phyloP scores from a whole-genome alignment of 2,888 invertebrate genomes.

The Gonocerus acuteangulatus region DNA sequence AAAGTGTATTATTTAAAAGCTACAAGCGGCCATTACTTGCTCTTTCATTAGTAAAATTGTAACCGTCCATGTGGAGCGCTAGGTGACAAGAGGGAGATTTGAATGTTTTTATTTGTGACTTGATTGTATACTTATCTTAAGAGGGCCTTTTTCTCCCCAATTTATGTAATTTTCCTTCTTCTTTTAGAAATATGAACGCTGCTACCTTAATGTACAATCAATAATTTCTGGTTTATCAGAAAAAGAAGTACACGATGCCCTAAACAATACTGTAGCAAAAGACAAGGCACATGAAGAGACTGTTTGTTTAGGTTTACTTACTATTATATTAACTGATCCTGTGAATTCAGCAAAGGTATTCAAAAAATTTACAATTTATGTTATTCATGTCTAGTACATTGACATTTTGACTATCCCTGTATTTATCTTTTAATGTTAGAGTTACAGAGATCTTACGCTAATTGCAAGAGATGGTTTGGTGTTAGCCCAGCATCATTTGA shows the following conservation, averaged over 20 bases:
- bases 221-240: conserved; percentile 78
- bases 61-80: conserved; percentile 31
- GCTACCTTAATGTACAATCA: conserved; percentile 67
- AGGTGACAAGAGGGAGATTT: conserved; percentile 25
- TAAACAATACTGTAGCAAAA: conserved; percentile 82
- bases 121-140: not conserved
- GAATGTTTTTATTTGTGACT: conserved; percentile 9
- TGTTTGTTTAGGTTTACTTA: conserved; percentile 80
- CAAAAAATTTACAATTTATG: too few species aligned
- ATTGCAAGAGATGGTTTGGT: conserved; percentile 82
- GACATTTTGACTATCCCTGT: not conserved
- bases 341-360: conserved; percentile 66
- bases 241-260: conserved; percentile 85
- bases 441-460: conserved; percentile 84
- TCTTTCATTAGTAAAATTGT: conserved; percentile 35
- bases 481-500: conserved; percentile 70
- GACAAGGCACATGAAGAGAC: conserved; percentile 82
- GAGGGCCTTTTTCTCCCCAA: not conserved
- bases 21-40: conserved; percentile 33
- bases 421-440: conserved; percentile 45
- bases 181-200: conserved; percentile 82
- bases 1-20: conserved; percentile 40
- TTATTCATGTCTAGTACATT: not conserved
- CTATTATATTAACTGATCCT: conserved; percentile 79
- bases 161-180: conserved; percentile 36